A percentile compares a stretch with the other conserved stretches of the same genome.
Evolutionary conservation across 2,888 invertebrate species (phyloP).

Genomic region (Euzophera pinguis): DNA sequence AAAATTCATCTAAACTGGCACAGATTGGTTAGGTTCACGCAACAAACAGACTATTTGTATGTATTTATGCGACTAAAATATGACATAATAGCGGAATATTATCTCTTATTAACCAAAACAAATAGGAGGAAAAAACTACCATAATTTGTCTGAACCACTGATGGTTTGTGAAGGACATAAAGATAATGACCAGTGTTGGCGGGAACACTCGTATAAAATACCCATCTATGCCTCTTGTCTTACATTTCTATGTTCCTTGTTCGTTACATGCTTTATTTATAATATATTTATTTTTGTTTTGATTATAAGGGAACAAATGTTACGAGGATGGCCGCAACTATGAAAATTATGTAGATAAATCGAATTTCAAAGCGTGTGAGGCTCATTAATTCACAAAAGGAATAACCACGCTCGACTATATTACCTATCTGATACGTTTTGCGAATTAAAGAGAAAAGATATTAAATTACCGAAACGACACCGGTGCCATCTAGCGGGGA

Average conservation of each 20-base stretch:
- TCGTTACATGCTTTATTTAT: neutral
- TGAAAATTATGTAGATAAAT: too few relatives aligned
- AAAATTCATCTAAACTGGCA: too few relatives aligned
- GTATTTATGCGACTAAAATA: neutral
- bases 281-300: neutral
- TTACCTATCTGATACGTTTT: too few relatives aligned
- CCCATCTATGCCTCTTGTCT: constrained; percentile 20
- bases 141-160: constrained; percentile 13
- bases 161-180: constrained; percentile 23
- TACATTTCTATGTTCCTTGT: neutral
- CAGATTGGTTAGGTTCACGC: too few relatives aligned
- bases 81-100: neutral
- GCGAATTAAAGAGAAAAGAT: too few relatives aligned
- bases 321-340: too few relatives aligned
- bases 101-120: constrained; percentile 1
- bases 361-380: too few relatives aligned
- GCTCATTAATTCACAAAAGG: too few relatives aligned
- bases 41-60: neutral
- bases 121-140: constrained; percentile 14
- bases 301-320: too few relatives aligned
- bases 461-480: neutral
- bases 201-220: constrained; percentile 31
- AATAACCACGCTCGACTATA: too few relatives aligned
- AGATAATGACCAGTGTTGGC: constrained; percentile 27
- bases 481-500: constrained; percentile 38